Evolutionary conservation across 2,113 vertebrate genomes (phyloP), one percentile per base, ranked within the genome.

Genomic region (Phalacrocorax aristotelis): DNA sequence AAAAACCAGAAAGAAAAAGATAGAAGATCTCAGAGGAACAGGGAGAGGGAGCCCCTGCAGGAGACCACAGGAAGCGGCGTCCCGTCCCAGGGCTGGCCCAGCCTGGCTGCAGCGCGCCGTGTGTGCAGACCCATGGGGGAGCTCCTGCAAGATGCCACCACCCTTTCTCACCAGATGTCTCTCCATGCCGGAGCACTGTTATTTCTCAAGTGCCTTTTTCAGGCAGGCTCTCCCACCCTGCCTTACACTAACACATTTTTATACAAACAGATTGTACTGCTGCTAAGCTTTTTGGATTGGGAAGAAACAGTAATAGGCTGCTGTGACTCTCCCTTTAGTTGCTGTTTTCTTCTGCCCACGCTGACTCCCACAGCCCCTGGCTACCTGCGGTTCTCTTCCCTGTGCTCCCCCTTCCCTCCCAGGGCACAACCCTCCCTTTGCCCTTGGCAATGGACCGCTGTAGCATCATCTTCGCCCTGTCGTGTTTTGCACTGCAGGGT

Each of bases 21-120:
- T 0, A 36, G 65, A 21, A 15, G 29, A n/a, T 10, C 68, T 55
- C 23, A 9, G 52, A 34, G 49, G 48, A 64, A 17, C 1, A 5
- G 36, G 38, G 11, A 51, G 61, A 64, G 27, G 78, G 36, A 71
- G 57, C 30, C 8, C 10, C 69, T 75, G 32, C 58, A n/a, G 36
- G 27, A 46, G 42, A 57, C 25, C 30, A 2, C 8, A 3, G 1
- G 30, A 27, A n/a, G 9, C 0, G 2, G 38, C 2, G 5, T 7
- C 48, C 32, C 1, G 3, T 19, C 26, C 83, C 69, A 6, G 48
- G 11, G 26, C 14, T 10, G 8, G 25, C 9, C 21, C 26, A 13
- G 44, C 17, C 30, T 1, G 22, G 70, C 38, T 34, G 29, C 11
- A 0, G 3, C 0, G 0, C 2, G 4, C 18, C 0, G 2, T 7